These are phyloP conservation scores for Gambusia affinis DNA, from an alignment of 2,113 vertebrate species.

Conservation along the genomic window DNA sequence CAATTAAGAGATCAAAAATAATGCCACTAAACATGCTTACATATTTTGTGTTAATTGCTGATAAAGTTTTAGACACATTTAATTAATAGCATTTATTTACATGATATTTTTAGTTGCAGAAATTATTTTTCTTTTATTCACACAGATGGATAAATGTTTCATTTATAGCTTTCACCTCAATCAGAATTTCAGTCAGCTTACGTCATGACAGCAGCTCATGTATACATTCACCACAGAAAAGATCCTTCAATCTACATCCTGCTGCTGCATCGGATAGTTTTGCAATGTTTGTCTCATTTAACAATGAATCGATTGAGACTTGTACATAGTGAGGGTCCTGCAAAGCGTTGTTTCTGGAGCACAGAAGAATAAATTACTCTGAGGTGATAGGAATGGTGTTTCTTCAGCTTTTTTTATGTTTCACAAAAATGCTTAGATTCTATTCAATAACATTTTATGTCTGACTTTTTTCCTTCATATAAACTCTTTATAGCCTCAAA, in stretches of 20 bases:
- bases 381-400: neutral
- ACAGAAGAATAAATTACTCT: slow-evolving; percentile 7
- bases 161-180: slow-evolving; percentile 54
- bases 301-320: slow-evolving; percentile 15
- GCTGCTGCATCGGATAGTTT: slow-evolving; percentile 19
- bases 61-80: slow-evolving; percentile 45
- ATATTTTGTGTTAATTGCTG: slow-evolving; percentile 35
- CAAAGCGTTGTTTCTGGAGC: neutral
- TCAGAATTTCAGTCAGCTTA: slow-evolving; percentile 59
- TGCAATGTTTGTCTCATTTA: slow-evolving; percentile 33
- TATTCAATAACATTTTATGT: slow-evolving; percentile 9
- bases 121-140: slow-evolving; percentile 16
- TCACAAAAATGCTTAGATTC: slow-evolving; percentile 5
- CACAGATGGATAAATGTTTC: slow-evolving; percentile 54
- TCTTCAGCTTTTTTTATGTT: neutral
- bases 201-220: slow-evolving; percentile 54
- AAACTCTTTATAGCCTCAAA: neutral
- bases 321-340: neutral
- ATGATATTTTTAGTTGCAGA: slow-evolving; percentile 33
- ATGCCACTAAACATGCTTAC: slow-evolving; percentile 26
- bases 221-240: slow-evolving; percentile 47
- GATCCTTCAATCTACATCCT: slow-evolving; percentile 18
- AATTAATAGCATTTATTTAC: slow-evolving; percentile 55
- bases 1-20: slow-evolving; percentile 24
- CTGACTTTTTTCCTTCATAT: neutral